Conservation (phyloP, 2,888 invertebrate species). For the Anarsia innoxiella region DNA sequence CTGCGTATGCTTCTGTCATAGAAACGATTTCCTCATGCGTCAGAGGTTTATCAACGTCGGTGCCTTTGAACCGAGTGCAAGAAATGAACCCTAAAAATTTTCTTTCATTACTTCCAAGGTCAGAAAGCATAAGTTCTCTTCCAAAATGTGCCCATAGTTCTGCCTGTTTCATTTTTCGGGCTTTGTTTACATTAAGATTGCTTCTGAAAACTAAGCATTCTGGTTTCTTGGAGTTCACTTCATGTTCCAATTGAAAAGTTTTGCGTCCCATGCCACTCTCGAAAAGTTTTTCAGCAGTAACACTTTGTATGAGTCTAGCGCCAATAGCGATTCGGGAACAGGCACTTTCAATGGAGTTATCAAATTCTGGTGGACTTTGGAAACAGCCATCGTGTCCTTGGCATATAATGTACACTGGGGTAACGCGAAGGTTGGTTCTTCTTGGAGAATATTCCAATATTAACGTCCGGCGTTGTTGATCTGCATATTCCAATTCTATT, state of each 20-base stretch:
- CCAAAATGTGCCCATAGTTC: conserved; percentile 91
- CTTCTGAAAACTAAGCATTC: conserved; percentile 85
- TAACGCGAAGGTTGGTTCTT: conserved; percentile 77
- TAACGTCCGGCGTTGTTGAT: conserved; percentile 57
- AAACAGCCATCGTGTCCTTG: conserved; percentile 86
- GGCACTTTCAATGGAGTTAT: conserved; percentile 82
- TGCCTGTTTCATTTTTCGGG: conserved; percentile 82
- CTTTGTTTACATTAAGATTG: conserved; percentile 80
- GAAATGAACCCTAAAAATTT: conserved; percentile 94
- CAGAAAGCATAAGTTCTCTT: conserved; percentile 85
- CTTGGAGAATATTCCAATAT: conserved; percentile 74
- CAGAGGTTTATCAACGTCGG: conserved; percentile 74
- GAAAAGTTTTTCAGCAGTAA: conserved; percentile 90
- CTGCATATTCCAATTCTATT: conserved; percentile 75
- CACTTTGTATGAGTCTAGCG: conserved; percentile 86
- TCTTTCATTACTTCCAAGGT: conserved; percentile 77
- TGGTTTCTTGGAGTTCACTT: conserved; percentile 70
- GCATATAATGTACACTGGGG: conserved; percentile 90
- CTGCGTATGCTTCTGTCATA: conserved; percentile 88
- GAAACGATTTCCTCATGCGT: conserved; percentile 81
- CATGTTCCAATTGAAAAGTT: conserved; percentile 86
- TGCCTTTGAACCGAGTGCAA: conserved; percentile 86
- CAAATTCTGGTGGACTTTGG: conserved; percentile 78
- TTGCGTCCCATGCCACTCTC: conserved; percentile 85
- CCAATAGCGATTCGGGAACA: conserved; percentile 84